Conservation (phyloP, 2,113 vertebrate species). For the Osmerus mordax region DNA sequence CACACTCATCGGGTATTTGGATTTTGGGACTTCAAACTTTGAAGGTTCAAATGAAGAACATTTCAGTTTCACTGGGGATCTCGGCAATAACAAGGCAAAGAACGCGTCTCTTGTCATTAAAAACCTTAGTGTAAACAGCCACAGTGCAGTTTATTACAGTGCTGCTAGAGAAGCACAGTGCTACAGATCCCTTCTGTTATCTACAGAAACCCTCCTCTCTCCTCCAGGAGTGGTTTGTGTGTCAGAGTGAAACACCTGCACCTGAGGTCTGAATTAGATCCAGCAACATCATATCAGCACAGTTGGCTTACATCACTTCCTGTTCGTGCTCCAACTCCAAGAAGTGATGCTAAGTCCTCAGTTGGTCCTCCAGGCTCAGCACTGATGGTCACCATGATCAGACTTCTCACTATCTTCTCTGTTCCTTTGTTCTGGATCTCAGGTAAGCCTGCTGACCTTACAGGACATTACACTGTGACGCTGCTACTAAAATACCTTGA, state of each 20-base stretch:
- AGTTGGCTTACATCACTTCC: background rate
- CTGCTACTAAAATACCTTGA: too few relatives aligned
- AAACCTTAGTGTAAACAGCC: too few relatives aligned
- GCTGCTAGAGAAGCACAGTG: constrained; percentile 51
- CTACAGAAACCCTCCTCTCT: constrained; percentile 39
- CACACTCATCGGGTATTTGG: constrained; percentile 29
- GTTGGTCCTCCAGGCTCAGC: background rate
- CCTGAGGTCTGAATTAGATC: background rate
- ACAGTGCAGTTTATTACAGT: constrained; percentile 36
- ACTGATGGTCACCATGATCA: background rate
- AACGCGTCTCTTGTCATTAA: too few relatives aligned
- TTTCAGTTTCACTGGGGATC: too few relatives aligned
- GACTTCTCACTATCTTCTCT: background rate
- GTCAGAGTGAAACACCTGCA: background rate
- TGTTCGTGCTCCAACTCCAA: background rate
- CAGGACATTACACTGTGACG: background rate
- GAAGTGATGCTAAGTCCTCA: background rate
- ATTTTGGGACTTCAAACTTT: background rate
- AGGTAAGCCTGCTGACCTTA: background rate
- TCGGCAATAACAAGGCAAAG: too few relatives aligned
- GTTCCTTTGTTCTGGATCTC: background rate
- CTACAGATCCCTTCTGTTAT: constrained; percentile 6
- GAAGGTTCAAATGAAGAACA: too few relatives aligned
- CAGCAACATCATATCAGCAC: background rate
- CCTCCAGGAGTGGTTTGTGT: background rate